These are phyloP conservation scores for Nymphicus hollandicus DNA, from an alignment of 2,113 vertebrate genomes.

Conservation along the genomic window DNA sequence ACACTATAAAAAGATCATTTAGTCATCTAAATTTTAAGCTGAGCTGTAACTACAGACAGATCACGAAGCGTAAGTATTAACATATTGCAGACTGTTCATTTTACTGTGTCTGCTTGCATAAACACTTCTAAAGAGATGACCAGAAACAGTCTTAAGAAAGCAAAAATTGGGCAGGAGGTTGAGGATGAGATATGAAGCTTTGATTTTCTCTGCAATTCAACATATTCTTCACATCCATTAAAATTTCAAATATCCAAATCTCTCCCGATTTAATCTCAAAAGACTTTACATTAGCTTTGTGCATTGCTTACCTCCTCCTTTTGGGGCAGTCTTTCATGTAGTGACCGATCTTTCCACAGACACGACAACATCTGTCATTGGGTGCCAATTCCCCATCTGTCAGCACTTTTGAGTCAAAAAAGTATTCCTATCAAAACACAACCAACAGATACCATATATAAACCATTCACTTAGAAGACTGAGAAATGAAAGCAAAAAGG, in stretches of 20 bases:
- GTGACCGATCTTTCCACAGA: conserved; percentile 98
- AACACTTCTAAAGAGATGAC: background rate
- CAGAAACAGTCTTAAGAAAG: background rate
- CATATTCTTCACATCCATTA: background rate
- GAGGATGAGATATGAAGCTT: background rate
- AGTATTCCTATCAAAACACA: conserved; percentile 85
- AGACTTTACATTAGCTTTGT: background rate
- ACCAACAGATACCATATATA: background rate
- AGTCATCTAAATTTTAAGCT: background rate
- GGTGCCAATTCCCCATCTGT: conserved; percentile 96
- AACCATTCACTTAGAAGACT: background rate
- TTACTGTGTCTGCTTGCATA: background rate
- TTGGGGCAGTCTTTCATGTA: conserved; percentile 99
- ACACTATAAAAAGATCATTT: background rate
- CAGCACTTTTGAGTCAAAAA: conserved; percentile 96
- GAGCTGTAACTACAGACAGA: background rate
- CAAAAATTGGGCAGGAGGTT: background rate
- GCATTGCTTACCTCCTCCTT: conserved; percentile 85
- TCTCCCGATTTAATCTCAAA: background rate
- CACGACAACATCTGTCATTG: conserved; percentile 95
- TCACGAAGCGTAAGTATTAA: background rate
- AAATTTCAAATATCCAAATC: background rate
- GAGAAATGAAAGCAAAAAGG: background rate
- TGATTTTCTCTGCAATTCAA: background rate
- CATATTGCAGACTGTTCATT: background rate